Evolutionary conservation across 1,140 invertebrate species (phyloP), one percentile per base, ranked within the genome.

Genomic region (Wiebesia pumilae): DNA sequence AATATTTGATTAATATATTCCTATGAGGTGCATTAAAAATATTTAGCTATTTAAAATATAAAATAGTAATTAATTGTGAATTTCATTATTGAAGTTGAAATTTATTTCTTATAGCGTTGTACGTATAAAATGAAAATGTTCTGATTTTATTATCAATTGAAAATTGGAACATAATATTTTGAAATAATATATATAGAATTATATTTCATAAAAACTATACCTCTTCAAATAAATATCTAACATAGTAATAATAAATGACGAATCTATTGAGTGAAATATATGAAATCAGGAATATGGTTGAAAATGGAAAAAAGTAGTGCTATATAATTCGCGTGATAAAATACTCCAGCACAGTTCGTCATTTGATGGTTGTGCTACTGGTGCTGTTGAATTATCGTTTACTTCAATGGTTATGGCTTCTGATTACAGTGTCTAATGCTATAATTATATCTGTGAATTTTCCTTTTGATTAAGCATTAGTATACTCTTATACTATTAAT

Each of bases 371-470:
- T 58, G 21, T 62, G 24, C 24, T 62, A 27, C 3, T 62, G 58
- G 51, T 30, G 30, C 30, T 35, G 16, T 19, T 69, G 65, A 69
- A 33, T 69, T 69, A 69, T 69, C 30, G 33, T 69, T 69, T 0
- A 33, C n/a, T 69, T 14, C 30, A 33, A 43, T 40, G 16, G 24
- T 24, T 1, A 43, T 38, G 30, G 6, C 10, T 75, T 7, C 3
- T 27, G 35, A 43, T 40, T 43, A 16, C 7, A 24, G 38, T 1
- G 4, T 0, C 9, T 75, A 30, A 38, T n/a, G 4, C 47, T 30
- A 4, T 35, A 71, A 69, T 69, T 82, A 82, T 82, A 69, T 82
- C 10, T n/a, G n/a, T 47, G 62, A 67, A 81, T 47, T 81, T 40
- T 67, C 24, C 35, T 81, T 67, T 40, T 21, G 21, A 82, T 69